These are phyloP conservation scores for Catostomus latipinnis DNA, from an alignment of 2,797 vertebrate species.

Conservation along the genomic window DNA sequence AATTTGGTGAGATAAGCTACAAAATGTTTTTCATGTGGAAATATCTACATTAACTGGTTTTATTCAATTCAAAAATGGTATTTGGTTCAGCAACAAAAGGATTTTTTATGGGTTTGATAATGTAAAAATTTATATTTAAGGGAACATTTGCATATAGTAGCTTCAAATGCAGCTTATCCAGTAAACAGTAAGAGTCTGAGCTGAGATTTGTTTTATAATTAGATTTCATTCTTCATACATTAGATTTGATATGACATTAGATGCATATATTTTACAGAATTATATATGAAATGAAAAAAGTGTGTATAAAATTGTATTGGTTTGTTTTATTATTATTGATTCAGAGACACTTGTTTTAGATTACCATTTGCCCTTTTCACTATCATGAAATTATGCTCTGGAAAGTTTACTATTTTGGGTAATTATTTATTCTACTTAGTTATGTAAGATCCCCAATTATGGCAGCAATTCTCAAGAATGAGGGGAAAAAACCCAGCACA, in stretches of 20 bases:
- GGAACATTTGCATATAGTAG: no score
- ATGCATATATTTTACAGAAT: not conserved
- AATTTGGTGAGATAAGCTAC: no score
- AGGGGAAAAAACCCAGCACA: conserved; percentile 16
- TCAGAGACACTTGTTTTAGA: conserved; percentile 3
- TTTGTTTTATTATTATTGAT: not conserved
- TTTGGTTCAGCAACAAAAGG: no score
- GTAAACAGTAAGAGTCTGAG: no score
- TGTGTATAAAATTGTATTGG: not conserved
- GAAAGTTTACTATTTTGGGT: conserved; percentile 4
- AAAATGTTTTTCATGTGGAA: no score
- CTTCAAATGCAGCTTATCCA: not conserved
- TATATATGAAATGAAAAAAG: not conserved
- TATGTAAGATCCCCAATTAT: conserved; percentile 24
- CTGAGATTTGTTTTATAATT: not conserved
- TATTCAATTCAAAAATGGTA: no score
- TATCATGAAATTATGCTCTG: not conserved
- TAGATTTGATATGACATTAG: not conserved
- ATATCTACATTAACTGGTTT: no score
- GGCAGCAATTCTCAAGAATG: not conserved
- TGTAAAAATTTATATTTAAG: no score
- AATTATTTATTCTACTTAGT: conserved; percentile 7
- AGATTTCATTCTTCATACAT: not conserved
- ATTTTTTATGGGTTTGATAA: no score
- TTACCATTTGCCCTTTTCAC: not conserved